Evolutionary conservation across 2,113 vertebrate genomes (phyloP).

Genomic region (Cynocephalus volans): DNA sequence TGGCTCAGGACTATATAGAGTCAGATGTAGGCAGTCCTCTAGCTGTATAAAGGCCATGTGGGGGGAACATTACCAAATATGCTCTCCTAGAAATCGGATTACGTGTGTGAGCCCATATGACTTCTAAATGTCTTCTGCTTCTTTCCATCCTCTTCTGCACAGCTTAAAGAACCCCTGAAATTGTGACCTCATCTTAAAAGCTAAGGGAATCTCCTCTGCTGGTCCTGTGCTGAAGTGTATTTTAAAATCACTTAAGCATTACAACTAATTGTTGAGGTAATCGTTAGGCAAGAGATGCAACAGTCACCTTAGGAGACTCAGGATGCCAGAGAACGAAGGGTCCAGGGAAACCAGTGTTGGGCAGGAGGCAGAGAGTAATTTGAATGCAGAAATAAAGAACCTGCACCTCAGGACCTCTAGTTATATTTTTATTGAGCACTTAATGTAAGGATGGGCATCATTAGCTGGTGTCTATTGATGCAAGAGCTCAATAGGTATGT

Average conservation of each 20-base stretch:
- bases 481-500: neutral
- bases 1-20: neutral
- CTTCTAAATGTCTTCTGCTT: neutral
- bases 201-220: neutral
- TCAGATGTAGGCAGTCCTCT: neutral
- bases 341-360: neutral
- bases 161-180: neutral
- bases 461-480: neutral
- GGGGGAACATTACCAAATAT: neutral
- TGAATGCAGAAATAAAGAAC: neutral
- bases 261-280: neutral
- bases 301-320: neutral
- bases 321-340: neutral
- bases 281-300: neutral
- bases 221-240: neutral
- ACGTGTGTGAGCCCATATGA: neutral
- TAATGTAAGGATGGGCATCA: neutral
- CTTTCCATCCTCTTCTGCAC: neutral
- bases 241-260: neutral
- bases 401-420: accelerated
- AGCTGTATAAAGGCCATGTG: neutral
- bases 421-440: neutral
- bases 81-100: neutral
- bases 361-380: neutral
- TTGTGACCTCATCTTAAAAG: neutral